Conservation (phyloP, 2,113 vertebrate species). For the Hystrix brachyura region DNA sequence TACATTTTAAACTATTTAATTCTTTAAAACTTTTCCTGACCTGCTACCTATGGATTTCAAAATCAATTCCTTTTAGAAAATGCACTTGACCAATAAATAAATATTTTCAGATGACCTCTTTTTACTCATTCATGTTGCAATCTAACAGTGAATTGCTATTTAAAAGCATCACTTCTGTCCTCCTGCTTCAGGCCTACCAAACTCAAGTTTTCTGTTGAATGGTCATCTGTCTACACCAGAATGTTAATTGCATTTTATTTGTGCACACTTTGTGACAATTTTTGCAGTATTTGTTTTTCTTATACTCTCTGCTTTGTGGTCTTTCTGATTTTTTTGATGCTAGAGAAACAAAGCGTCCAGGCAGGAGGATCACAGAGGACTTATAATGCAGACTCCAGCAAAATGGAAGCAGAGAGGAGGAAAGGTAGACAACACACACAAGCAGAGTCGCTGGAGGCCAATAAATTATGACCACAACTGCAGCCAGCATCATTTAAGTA, state of each 20-base stretch:
- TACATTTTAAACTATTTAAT: constrained; percentile 19
- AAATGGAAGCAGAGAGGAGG: constrained; percentile 75
- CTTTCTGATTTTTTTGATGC: constrained; percentile 52
- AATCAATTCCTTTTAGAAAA: constrained; percentile 54
- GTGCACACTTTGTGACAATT: neutral
- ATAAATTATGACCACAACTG: constrained; percentile 82
- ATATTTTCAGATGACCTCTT: constrained; percentile 8
- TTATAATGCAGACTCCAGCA: constrained; percentile 74
- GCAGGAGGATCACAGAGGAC: constrained; percentile 53
- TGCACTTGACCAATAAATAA: constrained; percentile 48
- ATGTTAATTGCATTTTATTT: constrained; percentile 1
- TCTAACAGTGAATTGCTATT: neutral
- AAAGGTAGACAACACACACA: constrained; percentile 54
- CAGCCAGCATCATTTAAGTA: constrained; percentile 83
- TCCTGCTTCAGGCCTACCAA: neutral
- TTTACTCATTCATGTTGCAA: neutral
- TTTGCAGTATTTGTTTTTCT: constrained; percentile 44
- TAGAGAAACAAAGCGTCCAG: constrained; percentile 66
- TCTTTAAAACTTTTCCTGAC: constrained; percentile 48
- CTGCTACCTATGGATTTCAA: neutral
- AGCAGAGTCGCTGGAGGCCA: constrained; percentile 68
- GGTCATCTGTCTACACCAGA: neutral
- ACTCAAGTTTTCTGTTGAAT: neutral
- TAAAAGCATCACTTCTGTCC: neutral
- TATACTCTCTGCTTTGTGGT: neutral